A percentile compares a stretch with the other conserved stretches of the same genome.
Conservation (phyloP, 1,140 invertebrate species). For the Drosophila quadrilineata region DNA sequence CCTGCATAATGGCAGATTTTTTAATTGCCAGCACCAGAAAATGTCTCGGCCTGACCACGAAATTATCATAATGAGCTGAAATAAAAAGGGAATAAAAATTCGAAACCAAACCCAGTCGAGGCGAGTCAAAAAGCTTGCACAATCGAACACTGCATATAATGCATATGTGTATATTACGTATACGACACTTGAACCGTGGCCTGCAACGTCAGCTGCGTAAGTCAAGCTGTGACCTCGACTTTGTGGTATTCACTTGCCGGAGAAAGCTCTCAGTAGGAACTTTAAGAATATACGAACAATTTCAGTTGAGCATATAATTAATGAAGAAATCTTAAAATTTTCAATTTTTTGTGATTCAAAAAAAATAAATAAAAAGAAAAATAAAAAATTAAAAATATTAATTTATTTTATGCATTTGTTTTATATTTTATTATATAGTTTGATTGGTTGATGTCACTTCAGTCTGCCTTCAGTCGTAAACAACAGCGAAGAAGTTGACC, state of each 20-base stretch:
- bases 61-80: slow-evolving; percentile 67
- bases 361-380: too few relatives aligned
- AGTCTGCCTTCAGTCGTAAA: neutral
- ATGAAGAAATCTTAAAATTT: too few relatives aligned
- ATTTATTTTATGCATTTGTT: neutral
- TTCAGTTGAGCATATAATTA: too few relatives aligned
- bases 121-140: slow-evolving; percentile 14
- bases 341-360: too few relatives aligned
- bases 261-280: too few relatives aligned
- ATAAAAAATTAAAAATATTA: too few relatives aligned
- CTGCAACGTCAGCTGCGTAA: slow-evolving; percentile 28
- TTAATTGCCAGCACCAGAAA: slow-evolving; percentile 64
- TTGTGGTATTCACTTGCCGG: slow-evolving; percentile 1
- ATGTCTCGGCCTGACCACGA: slow-evolving; percentile 49
- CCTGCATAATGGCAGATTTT: slow-evolving; percentile 69
- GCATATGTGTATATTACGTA: slow-evolving; percentile 49
- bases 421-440: neutral
- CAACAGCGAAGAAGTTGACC: neutral
- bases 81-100: slow-evolving; percentile 2
- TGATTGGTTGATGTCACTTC: slow-evolving; percentile 31
- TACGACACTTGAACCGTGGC: slow-evolving; percentile 35
- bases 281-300: too few relatives aligned
- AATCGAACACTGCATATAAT: slow-evolving; percentile 54
- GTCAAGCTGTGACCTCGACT: slow-evolving; percentile 6
- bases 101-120: neutral